Percentiles rank a stretch among this genome's conserved stretches.
Evolutionary conservation across 2,797 vertebrate genomes (phyloP).

Genomic region (Oreochromis mossambicus): DNA sequence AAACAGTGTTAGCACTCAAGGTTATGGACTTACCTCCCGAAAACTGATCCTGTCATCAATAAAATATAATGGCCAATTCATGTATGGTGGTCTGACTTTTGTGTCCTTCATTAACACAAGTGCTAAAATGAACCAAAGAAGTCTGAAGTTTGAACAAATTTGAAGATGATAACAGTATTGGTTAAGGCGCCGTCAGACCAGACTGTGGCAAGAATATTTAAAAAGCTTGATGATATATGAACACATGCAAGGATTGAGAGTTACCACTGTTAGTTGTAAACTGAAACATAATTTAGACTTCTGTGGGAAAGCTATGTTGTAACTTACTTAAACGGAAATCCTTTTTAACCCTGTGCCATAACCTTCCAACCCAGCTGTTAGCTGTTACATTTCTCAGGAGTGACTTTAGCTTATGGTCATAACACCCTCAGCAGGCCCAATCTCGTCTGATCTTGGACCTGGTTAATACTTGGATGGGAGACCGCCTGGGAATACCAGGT

Average conservation of each 20-base stretch:
- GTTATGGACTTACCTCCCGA: background rate
- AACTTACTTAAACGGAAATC: background rate
- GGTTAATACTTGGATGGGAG: background rate
- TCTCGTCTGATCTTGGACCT: background rate
- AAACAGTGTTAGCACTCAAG: constrained; percentile 17
- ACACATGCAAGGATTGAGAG: background rate
- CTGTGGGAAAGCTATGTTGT: background rate
- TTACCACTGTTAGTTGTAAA: background rate
- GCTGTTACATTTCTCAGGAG: background rate
- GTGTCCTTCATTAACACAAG: background rate
- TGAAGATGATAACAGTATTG: background rate
- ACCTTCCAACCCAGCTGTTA: background rate
- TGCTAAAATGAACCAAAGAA: background rate
- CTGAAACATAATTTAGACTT: rapidly evolving
- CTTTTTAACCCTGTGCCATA: background rate
- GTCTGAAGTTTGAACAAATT: background rate
- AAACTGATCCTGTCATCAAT: constrained; percentile 24
- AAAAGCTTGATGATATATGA: background rate
- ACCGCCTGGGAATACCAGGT: background rate
- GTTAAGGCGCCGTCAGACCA: background rate
- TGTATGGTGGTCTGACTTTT: constrained; percentile 8
- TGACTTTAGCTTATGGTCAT: background rate
- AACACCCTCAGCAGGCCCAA: background rate
- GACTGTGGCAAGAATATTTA: background rate
- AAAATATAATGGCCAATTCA: background rate